These are phyloP conservation scores for Phalanger gymnotis DNA, from an alignment of 2,797 vertebrate species.

Conservation along the genomic window DNA sequence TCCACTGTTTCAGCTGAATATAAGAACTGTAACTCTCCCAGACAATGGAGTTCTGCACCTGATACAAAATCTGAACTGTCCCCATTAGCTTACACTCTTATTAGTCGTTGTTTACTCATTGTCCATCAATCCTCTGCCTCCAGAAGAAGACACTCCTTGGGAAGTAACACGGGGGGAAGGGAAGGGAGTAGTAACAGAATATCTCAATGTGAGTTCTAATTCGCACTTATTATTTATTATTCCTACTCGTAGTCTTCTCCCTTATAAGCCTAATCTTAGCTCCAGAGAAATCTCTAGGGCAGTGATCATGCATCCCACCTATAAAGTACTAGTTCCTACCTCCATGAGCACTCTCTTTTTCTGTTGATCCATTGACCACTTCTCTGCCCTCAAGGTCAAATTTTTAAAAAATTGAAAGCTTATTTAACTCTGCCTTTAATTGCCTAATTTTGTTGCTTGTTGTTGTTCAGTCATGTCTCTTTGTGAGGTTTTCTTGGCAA, in stretches of 20 bases:
- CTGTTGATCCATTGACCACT: not conserved
- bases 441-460: not conserved
- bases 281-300: not conserved
- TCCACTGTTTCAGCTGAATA: no score
- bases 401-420: no score
- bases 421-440: not conserved
- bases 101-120: not conserved
- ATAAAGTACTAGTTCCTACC: not conserved
- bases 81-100: no score
- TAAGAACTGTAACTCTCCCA: no score
- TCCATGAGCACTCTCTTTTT: no score
- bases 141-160: not conserved
- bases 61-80: not conserved
- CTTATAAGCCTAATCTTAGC: not conserved
- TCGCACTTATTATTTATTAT: not conserved
- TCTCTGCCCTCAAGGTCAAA: no score
- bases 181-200: not conserved
- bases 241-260: not conserved
- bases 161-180: not conserved
- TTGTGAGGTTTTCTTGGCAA: no score
- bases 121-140: not conserved
- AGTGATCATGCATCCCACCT: not conserved
- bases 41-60: no score
- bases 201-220: not conserved
- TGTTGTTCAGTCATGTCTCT: no score